These are phyloP conservation scores for Meriones psammophilus DNA, from an alignment of 2,797 vertebrate genomes.

Conservation along the genomic window DNA sequence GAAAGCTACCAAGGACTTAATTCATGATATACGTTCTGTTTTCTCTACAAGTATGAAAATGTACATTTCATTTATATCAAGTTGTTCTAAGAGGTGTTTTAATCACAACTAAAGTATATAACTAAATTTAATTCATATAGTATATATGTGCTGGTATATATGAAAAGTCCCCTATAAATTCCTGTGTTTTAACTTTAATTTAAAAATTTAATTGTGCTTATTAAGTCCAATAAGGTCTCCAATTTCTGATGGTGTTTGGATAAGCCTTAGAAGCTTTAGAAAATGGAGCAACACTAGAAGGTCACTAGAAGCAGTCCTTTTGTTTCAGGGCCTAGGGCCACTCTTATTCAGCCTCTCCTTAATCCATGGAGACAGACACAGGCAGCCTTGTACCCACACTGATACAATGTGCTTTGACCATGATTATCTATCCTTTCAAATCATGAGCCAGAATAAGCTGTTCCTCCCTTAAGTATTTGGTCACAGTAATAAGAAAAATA, in stretches of 20 bases:
- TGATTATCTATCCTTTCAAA: neutral
- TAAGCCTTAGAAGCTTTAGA: neutral
- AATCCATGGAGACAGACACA: neutral
- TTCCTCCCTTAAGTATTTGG: neutral
- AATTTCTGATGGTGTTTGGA: neutral
- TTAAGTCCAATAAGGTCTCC: too few relatives aligned
- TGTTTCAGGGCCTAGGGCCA: accelerated
- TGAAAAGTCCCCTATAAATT: neutral
- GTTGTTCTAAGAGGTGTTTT: neutral
- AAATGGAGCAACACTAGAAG: neutral
- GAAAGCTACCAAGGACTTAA: neutral
- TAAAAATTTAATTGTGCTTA: too few relatives aligned
- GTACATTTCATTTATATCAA: neutral
- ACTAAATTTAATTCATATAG: neutral
- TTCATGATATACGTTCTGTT: neutral
- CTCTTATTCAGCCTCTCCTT: neutral
- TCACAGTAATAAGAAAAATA: neutral
- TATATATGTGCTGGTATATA: neutral
- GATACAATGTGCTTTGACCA: neutral
- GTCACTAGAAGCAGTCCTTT: neutral
- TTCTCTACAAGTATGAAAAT: constrained; percentile 6
- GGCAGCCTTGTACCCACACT: neutral
- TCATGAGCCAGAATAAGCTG: neutral
- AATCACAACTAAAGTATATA: neutral
- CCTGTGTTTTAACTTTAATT: neutral